Evolutionary conservation across 2,797 vertebrate genomes (phyloP), one percentile per base, ranked within the genome.

Genomic region (Takifugu ocellatus): DNA sequence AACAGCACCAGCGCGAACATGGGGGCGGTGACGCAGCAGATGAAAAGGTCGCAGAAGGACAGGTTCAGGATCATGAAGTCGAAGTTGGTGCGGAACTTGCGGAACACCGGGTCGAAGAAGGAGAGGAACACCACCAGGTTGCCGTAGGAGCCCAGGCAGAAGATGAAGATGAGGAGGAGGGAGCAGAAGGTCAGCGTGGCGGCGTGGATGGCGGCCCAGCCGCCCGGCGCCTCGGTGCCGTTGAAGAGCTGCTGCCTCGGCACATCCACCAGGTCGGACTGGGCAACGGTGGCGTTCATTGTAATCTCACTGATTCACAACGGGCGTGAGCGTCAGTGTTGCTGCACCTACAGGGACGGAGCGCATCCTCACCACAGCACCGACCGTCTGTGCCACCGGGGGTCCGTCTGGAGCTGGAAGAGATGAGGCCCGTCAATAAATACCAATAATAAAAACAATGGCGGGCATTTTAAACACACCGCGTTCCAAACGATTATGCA

Each of bases 21-120:
- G 67, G 97, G 97, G 0, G 95, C 93, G 0, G 95, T 95, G 72
- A 96, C 93, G 0, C 93, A 96, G 27, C 96, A 99, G 14, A 99
- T 93, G 75, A 98, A 97, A 74, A 99, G 89, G 77, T 99, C 97
- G 1, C 97, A 98, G 83, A 99, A 96, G 58, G 96, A 97, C 47
- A 99, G 82, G 82, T 98, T 99, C 77, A 99, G 92, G 84, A 98
- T 93, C 96, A 99, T 96, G 81, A 99, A 95, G 83, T 99, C 97
- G 25, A 98, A 98, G 88, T 98, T 94, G 74, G 96, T 98, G 80
- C 96, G 91, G 81, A 98, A 95, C 84, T 97, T 99, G 74, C 97
- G 91, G 57, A 98, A 95, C 17, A 96, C 94, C 0, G 96, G 96
- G 76, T 98, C 96, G 2, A 99, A 98, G 83, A 97, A 98, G 44